Evolutionary conservation across 2,797 vertebrate species (phyloP).

Genomic region (Atherinosoma microstoma): DNA sequence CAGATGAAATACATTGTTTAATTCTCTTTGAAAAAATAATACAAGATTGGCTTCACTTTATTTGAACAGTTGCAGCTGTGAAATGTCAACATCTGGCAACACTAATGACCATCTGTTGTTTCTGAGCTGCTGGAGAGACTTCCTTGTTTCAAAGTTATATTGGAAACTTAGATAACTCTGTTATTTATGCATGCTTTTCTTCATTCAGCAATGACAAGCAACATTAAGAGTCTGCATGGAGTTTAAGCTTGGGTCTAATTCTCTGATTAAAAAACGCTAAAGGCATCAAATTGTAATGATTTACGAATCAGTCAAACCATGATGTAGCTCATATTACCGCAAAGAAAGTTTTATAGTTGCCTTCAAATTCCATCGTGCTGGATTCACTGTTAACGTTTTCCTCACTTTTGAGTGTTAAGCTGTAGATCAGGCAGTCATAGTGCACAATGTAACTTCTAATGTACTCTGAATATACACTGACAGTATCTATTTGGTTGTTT

Average conservation of each 20-base stretch:
- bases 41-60: slow-evolving; percentile 21
- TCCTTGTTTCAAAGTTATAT: slow-evolving; percentile 27
- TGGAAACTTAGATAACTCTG: slow-evolving; percentile 25
- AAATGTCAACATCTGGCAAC: slow-evolving; percentile 64
- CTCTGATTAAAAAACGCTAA: background rate
- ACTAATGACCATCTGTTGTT: slow-evolving; percentile 61
- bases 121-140: slow-evolving; percentile 31
- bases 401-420: background rate
- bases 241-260: background rate
- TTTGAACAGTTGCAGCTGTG: slow-evolving; percentile 60
- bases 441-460: background rate
- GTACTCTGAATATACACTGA: background rate
- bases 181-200: slow-evolving; percentile 11
- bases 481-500: background rate
- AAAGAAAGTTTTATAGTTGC: slow-evolving; percentile 4
- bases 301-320: slow-evolving; percentile 42
- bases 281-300: slow-evolving; percentile 30
- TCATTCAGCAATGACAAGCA: background rate
- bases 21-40: slow-evolving; percentile 18
- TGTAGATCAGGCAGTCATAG: background rate
- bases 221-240: background rate
- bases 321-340: slow-evolving; percentile 41
- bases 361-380: background rate
- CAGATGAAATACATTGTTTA: slow-evolving; percentile 26
- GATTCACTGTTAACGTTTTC: background rate